Conservation (phyloP, 2,888 invertebrate genomes). For the Ametastegia equiseti region DNA sequence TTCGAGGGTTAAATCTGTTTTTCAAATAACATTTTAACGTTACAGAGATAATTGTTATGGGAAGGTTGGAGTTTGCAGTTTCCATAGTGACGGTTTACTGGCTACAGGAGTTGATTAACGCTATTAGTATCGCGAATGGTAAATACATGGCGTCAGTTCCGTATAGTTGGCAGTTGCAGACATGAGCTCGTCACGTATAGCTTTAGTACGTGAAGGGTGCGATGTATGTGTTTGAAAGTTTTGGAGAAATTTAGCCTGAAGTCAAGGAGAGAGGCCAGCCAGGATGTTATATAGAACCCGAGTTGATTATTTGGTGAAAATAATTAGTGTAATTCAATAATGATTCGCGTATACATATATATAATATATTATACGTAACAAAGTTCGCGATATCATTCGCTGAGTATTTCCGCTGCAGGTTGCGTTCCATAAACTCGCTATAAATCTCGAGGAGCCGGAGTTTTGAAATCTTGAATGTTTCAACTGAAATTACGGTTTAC, state of each 20-base stretch:
- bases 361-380: too few species aligned
- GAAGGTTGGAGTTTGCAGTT: background rate
- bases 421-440: background rate
- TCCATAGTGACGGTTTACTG: background rate
- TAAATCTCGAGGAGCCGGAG: background rate
- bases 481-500: background rate
- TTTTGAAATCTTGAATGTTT: constrained; percentile 26
- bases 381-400: background rate
- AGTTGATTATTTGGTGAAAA: background rate
- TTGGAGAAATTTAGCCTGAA: background rate
- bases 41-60: background rate
- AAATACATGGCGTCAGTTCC: constrained; percentile 27
- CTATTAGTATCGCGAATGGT: constrained; percentile 32
- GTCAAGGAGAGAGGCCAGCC: background rate
- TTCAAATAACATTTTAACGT: background rate
- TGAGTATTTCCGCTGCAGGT: background rate
- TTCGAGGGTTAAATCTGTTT: too few species aligned
- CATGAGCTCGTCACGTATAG: background rate
- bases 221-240: background rate
- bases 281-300: background rate
- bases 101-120: constrained; percentile 23
- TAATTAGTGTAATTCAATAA: background rate
- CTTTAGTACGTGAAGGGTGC: too few species aligned
- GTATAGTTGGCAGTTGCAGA: background rate
- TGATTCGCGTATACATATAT: background rate